These are phyloP conservation scores for Oscheius sp. DNA, from an alignment of 2,888 invertebrate genomes.

Conservation along the genomic window DNA sequence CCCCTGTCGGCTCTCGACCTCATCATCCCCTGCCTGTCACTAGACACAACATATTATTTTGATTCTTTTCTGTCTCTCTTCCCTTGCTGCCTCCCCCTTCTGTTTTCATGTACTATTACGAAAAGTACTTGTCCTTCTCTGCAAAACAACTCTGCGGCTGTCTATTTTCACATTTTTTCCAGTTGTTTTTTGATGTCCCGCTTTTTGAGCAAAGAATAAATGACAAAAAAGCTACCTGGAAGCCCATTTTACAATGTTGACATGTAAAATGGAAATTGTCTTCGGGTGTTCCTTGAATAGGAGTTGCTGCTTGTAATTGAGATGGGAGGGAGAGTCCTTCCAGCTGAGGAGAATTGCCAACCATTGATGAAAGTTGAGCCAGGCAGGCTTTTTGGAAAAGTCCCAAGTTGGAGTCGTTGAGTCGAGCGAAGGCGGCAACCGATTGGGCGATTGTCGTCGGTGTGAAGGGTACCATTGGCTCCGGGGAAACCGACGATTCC, in stretches of 20 bases:
- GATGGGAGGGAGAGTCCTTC: neutral
- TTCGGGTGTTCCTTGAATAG: conserved; percentile 4
- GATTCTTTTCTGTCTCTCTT: neutral
- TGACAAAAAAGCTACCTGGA: no score
- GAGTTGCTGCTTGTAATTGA: no score
- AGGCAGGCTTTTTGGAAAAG: conserved; percentile 49
- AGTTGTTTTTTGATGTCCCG: neutral
- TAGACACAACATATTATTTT: neutral
- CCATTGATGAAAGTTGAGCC: conserved; percentile 30
- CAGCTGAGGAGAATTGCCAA: neutral
- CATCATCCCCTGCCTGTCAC: no score
- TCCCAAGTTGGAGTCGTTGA: conserved; percentile 19
- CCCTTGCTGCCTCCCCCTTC: neutral
- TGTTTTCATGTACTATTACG: conserved; percentile 10
- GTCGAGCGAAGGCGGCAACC: conserved; percentile 27
- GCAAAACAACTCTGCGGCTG: conserved; percentile 14
- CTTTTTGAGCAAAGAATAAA: conserved; percentile 10
- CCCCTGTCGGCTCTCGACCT: no score
- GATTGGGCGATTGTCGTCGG: conserved; percentile 41
- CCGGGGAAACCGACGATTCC: conserved; percentile 47
- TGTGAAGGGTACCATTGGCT: conserved; percentile 36
- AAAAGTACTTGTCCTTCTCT: conserved; percentile 6
- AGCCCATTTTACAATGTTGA: conserved; percentile 61
- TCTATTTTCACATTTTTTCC: neutral
- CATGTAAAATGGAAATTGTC: conserved; percentile 47